phyloP scores from a whole-genome alignment of 2,888 invertebrate genomes.

The Amblyjoppa fuscipennis region DNA sequence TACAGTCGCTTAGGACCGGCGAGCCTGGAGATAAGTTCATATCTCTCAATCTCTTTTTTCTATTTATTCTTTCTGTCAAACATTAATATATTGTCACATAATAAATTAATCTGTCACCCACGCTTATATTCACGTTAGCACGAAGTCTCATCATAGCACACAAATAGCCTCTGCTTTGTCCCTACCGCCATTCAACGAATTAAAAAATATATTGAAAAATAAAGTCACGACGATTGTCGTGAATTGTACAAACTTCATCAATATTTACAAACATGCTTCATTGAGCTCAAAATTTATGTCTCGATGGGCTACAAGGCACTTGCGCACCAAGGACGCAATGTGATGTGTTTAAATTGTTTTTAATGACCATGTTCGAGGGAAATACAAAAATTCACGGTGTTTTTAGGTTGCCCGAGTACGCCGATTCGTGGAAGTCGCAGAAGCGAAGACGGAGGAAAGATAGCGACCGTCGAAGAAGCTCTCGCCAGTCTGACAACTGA shows the following conservation, averaged over 20 bases:
- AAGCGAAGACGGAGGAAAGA: slow-evolving; percentile 79
- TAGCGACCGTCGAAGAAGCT: slow-evolving; percentile 89
- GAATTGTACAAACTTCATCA: slow-evolving; percentile 1
- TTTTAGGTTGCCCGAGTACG: slow-evolving; percentile 89
- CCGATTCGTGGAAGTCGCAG: slow-evolving; percentile 84
- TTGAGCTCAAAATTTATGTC: neutral
- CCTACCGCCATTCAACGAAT: slow-evolving; percentile 3
- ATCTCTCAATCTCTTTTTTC: slow-evolving; percentile 54
- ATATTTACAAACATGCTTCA: slow-evolving; percentile 7
- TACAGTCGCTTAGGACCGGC: slow-evolving; percentile 76
- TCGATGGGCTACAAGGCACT: slow-evolving; percentile 37
- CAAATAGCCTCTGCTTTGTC: slow-evolving; percentile 30
- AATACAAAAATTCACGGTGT: slow-evolving; percentile 58
- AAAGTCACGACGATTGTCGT: neutral
- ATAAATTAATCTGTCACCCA: slow-evolving; percentile 24
- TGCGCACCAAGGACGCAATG: slow-evolving; percentile 50
- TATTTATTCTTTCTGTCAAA: slow-evolving; percentile 52
- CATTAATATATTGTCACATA: slow-evolving; percentile 4
- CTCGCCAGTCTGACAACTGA: slow-evolving; percentile 93
- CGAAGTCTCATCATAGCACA: slow-evolving; percentile 44
- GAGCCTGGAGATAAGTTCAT: slow-evolving; percentile 80
- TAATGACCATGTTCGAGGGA: neutral
- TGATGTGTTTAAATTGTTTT: neutral
- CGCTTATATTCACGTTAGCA: slow-evolving; percentile 46
- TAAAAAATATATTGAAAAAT: neutral